These are phyloP conservation scores for Tethea ocularis DNA, from an alignment of 2,888 invertebrate genomes.

Conservation along the genomic window DNA sequence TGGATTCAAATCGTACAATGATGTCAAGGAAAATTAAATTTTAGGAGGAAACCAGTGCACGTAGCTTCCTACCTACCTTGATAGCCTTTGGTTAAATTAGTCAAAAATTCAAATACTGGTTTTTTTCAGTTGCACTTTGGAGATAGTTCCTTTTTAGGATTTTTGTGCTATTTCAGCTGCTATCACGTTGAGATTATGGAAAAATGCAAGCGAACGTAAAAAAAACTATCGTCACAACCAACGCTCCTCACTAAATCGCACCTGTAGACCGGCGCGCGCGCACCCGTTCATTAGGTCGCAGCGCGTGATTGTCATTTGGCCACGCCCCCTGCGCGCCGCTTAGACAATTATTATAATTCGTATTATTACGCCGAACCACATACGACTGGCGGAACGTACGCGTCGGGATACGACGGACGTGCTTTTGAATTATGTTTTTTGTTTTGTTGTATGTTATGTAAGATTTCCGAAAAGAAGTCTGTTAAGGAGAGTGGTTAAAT, in stretches of 20 bases:
- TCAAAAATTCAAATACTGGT: no score
- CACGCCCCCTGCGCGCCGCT: conserved; percentile 65
- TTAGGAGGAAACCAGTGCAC: no score
- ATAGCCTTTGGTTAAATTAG: no score
- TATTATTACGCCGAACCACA: conserved; percentile 64
- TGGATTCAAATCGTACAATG: no score
- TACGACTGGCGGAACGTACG: conserved; percentile 39
- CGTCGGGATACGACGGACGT: conserved; percentile 7
- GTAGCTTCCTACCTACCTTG: no score
- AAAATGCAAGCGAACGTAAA: no score
- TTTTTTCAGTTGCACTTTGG: no score
- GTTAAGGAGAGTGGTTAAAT: no score
- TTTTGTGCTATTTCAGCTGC: background rate
- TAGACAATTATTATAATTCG: conserved; percentile 79
- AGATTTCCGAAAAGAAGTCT: background rate
- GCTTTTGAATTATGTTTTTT: conserved; percentile 1
- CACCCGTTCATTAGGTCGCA: conserved; percentile 77
- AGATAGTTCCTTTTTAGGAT: background rate
- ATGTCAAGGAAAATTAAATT: no score
- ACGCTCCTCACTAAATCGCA: conserved; percentile 43
- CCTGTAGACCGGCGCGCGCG: conserved; percentile 62
- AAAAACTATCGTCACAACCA: background rate
- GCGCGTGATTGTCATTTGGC: conserved; percentile 81
- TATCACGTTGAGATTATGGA: background rate
- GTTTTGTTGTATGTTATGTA: conserved; percentile 17